phyloP scores from a whole-genome alignment of 2,797 vertebrate species.

The Cichlasoma orientale region DNA sequence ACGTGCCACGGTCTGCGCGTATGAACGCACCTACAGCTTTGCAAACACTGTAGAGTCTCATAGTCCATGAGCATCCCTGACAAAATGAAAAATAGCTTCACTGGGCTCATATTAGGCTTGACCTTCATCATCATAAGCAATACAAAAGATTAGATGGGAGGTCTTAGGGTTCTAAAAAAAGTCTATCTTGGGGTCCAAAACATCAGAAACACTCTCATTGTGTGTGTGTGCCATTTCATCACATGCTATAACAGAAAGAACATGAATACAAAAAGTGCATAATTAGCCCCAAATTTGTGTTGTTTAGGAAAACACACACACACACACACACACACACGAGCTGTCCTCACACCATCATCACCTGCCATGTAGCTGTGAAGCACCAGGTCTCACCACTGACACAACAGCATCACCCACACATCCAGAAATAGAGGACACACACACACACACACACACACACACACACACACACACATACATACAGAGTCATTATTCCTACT shows the following conservation, averaged over 20 bases:
- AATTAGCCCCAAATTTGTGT: not conserved
- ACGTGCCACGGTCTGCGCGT: not conserved
- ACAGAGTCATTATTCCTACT: slow-evolving; percentile 2
- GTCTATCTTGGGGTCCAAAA: not conserved
- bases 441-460: too few species aligned
- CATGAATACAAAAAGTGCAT: not conserved
- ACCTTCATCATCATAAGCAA: not conserved
- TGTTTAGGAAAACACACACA: not conserved
- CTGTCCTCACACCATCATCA: slow-evolving; percentile 2
- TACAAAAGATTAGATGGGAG: not conserved
- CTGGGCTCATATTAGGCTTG: not conserved
- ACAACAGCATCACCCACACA: not conserved
- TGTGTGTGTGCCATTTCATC: not conserved
- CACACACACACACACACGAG: too few species aligned
- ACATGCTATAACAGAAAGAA: not conserved
- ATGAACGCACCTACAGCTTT: not conserved
- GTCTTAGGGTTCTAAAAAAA: not conserved
- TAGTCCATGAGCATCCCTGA: not conserved
- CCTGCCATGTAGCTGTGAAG: slow-evolving; percentile 11
- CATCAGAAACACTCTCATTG: not conserved
- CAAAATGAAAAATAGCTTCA: not conserved
- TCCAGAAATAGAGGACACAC: not conserved
- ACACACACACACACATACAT: not conserved
- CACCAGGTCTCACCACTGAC: slow-evolving; percentile 3
- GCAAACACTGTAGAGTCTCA: not conserved